phyloP scores from a whole-genome alignment of 2,888 invertebrate genomes.

The Campopleginae sp. region DNA sequence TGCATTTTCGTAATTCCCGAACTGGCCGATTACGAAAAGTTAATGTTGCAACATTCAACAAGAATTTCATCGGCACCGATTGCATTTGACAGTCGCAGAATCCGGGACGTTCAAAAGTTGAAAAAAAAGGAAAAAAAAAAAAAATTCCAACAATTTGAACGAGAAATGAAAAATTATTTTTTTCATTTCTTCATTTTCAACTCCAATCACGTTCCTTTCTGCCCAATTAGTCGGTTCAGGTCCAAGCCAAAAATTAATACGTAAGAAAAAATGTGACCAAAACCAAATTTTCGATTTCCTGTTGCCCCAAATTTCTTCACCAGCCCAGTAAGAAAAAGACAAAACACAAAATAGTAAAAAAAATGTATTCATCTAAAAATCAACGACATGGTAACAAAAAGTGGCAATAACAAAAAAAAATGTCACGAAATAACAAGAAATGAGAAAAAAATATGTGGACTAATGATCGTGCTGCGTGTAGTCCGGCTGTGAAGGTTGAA shows the following conservation, averaged over 20 bases:
- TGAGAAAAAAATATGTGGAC: neutral
- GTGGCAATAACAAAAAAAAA: slow-evolving; percentile 60
- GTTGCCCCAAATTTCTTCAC: neutral
- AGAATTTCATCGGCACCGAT: neutral
- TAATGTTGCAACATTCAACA: neutral
- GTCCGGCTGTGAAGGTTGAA: slow-evolving; percentile 76
- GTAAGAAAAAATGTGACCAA: neutral
- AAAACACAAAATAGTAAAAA: neutral
- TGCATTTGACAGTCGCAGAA: neutral
- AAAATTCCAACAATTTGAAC: too few species aligned
- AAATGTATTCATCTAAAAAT: slow-evolving; percentile 5
- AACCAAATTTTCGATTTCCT: neutral
- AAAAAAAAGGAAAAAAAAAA: too few species aligned
- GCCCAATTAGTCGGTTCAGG: too few species aligned
- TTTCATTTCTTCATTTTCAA: too few species aligned
- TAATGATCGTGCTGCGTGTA: slow-evolving; percentile 68
- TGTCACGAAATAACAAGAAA: neutral
- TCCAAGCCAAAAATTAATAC: too few species aligned
- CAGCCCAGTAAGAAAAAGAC: neutral
- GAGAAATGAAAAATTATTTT: too few species aligned
- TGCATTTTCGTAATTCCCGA: neutral
- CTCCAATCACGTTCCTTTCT: too few species aligned
- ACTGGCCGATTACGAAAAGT: neutral
- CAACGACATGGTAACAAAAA: slow-evolving; percentile 31
- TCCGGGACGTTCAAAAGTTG: neutral